Evolutionary conservation across 2,888 invertebrate genomes (phyloP).

Genomic region (Drosophila quasianomalipes): DNA sequence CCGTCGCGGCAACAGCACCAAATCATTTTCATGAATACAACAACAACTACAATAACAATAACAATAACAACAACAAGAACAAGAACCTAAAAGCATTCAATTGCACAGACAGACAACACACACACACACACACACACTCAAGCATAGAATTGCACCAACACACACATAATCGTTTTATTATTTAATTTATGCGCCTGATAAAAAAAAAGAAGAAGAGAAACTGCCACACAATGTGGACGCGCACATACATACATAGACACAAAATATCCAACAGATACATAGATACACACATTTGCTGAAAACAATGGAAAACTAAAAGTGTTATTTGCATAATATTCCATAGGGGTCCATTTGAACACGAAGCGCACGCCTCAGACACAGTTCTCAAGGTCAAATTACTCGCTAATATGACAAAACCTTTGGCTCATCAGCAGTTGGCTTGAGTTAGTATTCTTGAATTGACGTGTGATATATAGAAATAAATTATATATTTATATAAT

Average conservation of each 20-base stretch:
- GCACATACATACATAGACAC: constrained; percentile 38
- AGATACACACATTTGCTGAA: constrained; percentile 24
- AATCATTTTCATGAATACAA: constrained; percentile 62
- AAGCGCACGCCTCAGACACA: constrained; percentile 18
- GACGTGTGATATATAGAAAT: neutral
- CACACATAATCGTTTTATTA: constrained; percentile 77
- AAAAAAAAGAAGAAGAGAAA: constrained; percentile 46
- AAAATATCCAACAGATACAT: constrained; percentile 26
- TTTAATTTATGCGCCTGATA: constrained; percentile 81
- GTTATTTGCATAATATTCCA: constrained; percentile 45
- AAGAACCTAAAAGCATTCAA: constrained; percentile 61
- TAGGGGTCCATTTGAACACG: constrained; percentile 15
- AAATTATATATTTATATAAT: neutral
- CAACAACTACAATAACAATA: constrained; percentile 25
- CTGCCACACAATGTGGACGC: constrained; percentile 34
- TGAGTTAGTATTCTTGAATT: neutral
- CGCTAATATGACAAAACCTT: neutral
- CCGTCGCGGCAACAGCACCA: constrained; percentile 51
- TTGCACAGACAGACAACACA: constrained; percentile 64
- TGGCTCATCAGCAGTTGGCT: neutral
- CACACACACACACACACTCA: constrained; percentile 19
- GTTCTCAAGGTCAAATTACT: constrained; percentile 32
- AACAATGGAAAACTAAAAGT: constrained; percentile 47
- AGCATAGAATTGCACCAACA: constrained; percentile 45
- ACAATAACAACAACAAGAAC: constrained; percentile 23